Base-by-base conservation (phyloP, 2,113 vertebrate genomes). In the Loxodonta africana region DNA sequence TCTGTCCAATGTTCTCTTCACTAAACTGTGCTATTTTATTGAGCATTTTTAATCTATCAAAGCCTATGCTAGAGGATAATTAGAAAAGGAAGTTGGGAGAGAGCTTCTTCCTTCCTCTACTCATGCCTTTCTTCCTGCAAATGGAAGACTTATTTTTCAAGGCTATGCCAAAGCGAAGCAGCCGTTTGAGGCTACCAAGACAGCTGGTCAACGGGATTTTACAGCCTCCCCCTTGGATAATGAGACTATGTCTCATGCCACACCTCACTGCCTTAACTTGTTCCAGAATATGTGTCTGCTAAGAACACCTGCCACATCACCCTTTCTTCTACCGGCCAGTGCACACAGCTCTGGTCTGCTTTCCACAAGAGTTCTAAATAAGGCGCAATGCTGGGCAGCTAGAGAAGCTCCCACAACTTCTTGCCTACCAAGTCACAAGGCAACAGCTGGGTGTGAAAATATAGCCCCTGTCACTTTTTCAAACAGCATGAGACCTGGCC, bases 391-490 rank as follows among this genome's bases (percentile, higher is more conserved):
- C 4, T 46, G 95, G 41, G 83, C 20, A 71, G 65, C 78, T 88
- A 51, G 57, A 90, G 81, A 20, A 93, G 82, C 23, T 14, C 23
- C 74, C 83, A 23, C 0, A 25, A 62, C 10, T 44, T 92, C 65
- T 84, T 97, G 41, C 41, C 84, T 92, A 9, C 67, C 21, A 96
- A 94, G 86, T 92, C 86, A 87, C 44, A 96, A 92, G 82, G 86
- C 92, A 97, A 93, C 82, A 97, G n/a, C 89, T 91, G 95, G 51
- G 26, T 88, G 84, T 83, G 93, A 95, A 98, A 97, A 98, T 95
- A 98, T 30, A 96, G 97, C 94, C 28, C 46, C 44, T 81, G 76
- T 83, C 88, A 89, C 53, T 85, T 91, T 97, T 87, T 88, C 96
- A 96, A 96, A 83, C 88, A 96, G 94, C 91, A 28, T 0, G 0